Evolutionary conservation across 1,140 invertebrate genomes (phyloP), one percentile per base, ranked within the genome.

Genomic region (Delia radicum): DNA sequence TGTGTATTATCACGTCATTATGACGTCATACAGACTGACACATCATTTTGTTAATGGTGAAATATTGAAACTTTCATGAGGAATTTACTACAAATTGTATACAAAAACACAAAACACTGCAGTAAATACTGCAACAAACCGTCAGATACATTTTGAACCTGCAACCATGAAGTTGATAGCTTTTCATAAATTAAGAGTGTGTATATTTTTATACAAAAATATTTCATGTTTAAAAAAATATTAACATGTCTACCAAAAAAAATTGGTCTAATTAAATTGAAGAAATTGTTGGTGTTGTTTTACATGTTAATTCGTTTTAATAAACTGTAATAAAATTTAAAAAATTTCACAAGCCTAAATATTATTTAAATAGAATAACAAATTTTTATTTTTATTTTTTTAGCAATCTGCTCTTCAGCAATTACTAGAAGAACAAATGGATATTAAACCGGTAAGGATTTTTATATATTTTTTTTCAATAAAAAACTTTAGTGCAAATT

Each of bases 331-430:
- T n/a, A n/a, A n/a, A n/a, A n/a, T n/a, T n/a, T n/a, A n/a, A n/a
- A n/a, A n/a, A n/a, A n/a, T n/a, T n/a, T n/a, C n/a, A n/a, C n/a
- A n/a, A 63, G 21, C 31, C 33, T 33, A 73, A 2, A 26, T 33
- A 33, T 37, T 2, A 10, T 26, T 67, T 71, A 26, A n/a, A n/a
- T n/a, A n/a, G n/a, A n/a, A n/a, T n/a, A n/a, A n/a, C n/a, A n/a
- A n/a, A n/a, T n/a, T n/a, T n/a, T n/a, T n/a, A 42, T 72, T 73
- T 77, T 42, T 13, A 37, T 65, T 61, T 31, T 77, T 77, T 1
- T 27, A 85, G 83, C 83, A 85, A 85, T 85, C 83, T 0, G 76
- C 80, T 18, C 63, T 85, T 65, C 81, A 81, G 21, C 81, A 85
- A 12, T 79, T 85, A 80, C 81, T 85, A 75, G 48, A 74, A 27